These are phyloP conservation scores for Herpetotheres cachinnans DNA, from an alignment of 2,113 vertebrate genomes.

Conservation along the genomic window DNA sequence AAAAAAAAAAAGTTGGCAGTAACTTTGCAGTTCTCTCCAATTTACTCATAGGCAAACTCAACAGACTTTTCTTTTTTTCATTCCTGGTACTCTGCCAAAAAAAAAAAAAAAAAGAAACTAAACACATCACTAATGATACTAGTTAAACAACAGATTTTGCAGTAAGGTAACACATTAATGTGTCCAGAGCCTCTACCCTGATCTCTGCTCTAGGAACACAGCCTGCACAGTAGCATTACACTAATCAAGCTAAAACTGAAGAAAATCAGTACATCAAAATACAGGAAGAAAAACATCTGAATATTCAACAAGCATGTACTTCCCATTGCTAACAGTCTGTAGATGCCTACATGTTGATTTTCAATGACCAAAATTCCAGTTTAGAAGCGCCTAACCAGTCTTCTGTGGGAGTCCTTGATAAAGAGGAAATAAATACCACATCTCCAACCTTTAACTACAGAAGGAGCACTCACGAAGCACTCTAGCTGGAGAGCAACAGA, in stretches of 20 bases:
- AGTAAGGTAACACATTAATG: neutral
- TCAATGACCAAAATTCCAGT: neutral
- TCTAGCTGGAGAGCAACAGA: neutral
- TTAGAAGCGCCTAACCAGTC: neutral
- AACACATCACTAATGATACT: neutral
- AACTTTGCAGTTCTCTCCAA: neutral
- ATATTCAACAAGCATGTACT: fast-evolving
- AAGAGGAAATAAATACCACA: neutral
- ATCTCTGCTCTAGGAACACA: neutral
- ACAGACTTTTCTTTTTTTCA: neutral
- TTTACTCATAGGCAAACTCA: neutral
- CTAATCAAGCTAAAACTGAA: neutral
- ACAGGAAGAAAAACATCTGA: neutral
- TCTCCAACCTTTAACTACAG: neutral
- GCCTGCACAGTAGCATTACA: neutral
- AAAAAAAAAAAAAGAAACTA: neutral
- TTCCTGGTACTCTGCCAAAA: too few relatives aligned
- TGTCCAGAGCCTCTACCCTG: neutral
- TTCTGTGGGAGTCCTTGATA: neutral
- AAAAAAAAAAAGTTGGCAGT: neutral
- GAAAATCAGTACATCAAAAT: neutral
- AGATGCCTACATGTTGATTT: neutral
- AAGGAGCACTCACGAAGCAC: neutral
- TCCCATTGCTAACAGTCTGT: neutral
- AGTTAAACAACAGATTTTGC: neutral